A percentile compares a stretch with the other conserved stretches of the same genome.
These are phyloP conservation scores for Arrhopalites spinosus DNA, from an alignment of 2,888 invertebrate genomes.

Conservation along the genomic window DNA sequence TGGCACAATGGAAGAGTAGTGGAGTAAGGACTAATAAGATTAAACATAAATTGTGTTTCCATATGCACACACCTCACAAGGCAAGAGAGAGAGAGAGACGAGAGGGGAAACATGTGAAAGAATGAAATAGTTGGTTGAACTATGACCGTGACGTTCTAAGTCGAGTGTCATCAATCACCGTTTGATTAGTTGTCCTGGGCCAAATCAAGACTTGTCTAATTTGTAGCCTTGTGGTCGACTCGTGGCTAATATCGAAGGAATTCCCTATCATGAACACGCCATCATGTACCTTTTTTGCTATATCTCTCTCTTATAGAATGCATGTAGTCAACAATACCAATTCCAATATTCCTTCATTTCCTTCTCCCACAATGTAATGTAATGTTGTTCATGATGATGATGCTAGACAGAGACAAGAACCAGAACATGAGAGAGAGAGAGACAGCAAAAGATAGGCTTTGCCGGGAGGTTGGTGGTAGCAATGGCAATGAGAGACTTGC, in stretches of 20 bases:
- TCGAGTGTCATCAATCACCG: constrained; percentile 45
- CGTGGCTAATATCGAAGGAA: constrained; percentile 26
- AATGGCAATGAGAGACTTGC: background rate
- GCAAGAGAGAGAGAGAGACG: background rate
- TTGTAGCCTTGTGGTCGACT: constrained; percentile 38
- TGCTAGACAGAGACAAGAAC: constrained; percentile 12
- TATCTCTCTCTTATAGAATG: background rate
- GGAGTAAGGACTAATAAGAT: background rate
- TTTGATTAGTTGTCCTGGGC: constrained; percentile 38
- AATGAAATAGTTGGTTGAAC: constrained; percentile 24
- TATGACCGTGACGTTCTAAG: constrained; percentile 37
- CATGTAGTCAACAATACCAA: background rate
- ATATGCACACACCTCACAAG: too few species aligned
- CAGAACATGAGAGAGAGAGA: background rate
- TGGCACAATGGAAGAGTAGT: background rate
- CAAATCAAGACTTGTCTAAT: constrained; percentile 43
- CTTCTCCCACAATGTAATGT: background rate
- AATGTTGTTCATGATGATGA: background rate
- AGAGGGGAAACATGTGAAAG: background rate
- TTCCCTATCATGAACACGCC: background rate
- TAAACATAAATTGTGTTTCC: background rate
- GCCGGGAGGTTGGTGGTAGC: background rate
- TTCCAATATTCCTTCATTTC: background rate
- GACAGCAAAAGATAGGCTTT: background rate
- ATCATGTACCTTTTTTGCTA: background rate